Percentiles rank a stretch among this genome's conserved stretches.
These are phyloP conservation scores for Thecocarcelia acutangulata DNA, from an alignment of 2,888 invertebrate genomes.

Conservation along the genomic window DNA sequence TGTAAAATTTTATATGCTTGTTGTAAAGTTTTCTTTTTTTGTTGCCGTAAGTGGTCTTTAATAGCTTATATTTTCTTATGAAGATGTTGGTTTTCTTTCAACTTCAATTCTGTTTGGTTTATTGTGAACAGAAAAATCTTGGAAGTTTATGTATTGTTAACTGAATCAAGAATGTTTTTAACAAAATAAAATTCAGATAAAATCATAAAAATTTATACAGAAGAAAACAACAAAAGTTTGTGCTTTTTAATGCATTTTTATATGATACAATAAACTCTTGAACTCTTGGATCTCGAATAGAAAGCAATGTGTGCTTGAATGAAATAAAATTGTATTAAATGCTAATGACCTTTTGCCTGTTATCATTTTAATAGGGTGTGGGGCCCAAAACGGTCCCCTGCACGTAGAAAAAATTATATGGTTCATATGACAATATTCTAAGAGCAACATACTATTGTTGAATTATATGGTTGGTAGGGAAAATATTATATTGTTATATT, in stretches of 20 bases:
- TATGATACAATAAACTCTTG: constrained; percentile 39
- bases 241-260: neutral
- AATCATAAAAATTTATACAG: constrained; percentile 47
- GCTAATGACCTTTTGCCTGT: no score
- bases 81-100: constrained; percentile 27
- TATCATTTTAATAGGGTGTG: no score
- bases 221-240: constrained; percentile 43
- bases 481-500: no score
- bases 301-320: no score
- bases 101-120: constrained; percentile 43
- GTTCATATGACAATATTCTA: no score
- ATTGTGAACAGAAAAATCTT: constrained; percentile 59
- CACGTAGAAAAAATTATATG: no score
- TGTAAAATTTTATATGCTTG: constrained; percentile 60
- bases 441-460: no score
- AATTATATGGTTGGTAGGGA: no score
- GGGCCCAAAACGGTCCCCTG: no score
- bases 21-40: constrained; percentile 38
- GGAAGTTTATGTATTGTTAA: constrained; percentile 62
- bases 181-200: constrained; percentile 66
- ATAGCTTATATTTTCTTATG: constrained; percentile 33
- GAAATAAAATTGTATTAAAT: no score
- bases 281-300: constrained; percentile 41
- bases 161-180: constrained; percentile 58
- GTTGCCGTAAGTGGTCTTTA: constrained; percentile 56